Base-by-base conservation (phyloP, 2,888 invertebrate genomes). In the Rotaria magnacalcarata region DNA sequence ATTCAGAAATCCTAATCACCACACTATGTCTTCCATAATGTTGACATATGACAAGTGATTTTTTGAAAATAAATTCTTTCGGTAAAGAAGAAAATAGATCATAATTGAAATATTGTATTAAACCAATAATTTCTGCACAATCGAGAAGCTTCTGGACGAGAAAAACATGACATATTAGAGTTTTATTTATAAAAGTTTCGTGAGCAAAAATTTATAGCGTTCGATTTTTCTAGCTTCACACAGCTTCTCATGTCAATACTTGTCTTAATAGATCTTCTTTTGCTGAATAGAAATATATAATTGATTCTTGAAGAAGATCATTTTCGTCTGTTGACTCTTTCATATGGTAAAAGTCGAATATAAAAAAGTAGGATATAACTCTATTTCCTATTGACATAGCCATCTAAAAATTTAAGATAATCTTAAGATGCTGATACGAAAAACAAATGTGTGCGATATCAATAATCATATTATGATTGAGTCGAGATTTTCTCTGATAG, bases 331-430 rank as follows among this genome's bases (percentile, higher is more conserved):
- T 80, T 24, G 80, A 80, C 24, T 19, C n/a, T 47, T 47, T 43
- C 24, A 47, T 24, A 80, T 80, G n/a, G 47, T 80, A 80, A 80
- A 80, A 80, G 47, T 80, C 80, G n/a, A 47, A 80, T 43, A 80
- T 80, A 14, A 80, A 80, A 47, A 80, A 80, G 24, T 80, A 80
- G 0, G 80, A 67, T 27, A 27, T 67, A 67, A 34, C 27, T 67
- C 19, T 34, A 67, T 67, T 34, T 16, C 19, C 7, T 16, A 6
- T 67, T 34, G 34, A 16, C 0, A 34, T 41, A 14, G 27, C 16
- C 67, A 67, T 67, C 67, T 67, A 34, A 41, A 67, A 67, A 6
- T 24, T 60, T n/a, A 7, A 27, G 16, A 52, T 52, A 16, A 14
- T 52, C 1, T 14, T 52, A 11, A 14, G 11, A 52, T 8, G 11